phyloP scores from a whole-genome alignment of 2,113 vertebrate genomes.

The Microcebus tavaratra region DNA sequence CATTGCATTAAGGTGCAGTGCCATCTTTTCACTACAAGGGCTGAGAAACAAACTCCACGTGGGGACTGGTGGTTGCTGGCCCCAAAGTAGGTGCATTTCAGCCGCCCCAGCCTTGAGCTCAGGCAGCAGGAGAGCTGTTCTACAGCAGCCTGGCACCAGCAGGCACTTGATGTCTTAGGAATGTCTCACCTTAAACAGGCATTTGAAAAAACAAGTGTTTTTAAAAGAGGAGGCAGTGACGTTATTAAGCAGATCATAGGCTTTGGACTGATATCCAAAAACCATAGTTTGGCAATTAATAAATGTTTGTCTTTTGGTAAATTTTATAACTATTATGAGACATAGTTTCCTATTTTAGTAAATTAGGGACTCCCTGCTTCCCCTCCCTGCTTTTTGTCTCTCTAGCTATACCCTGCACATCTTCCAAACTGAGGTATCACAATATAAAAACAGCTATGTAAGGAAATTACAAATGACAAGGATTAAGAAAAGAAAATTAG shows the following conservation, averaged over 20 bases:
- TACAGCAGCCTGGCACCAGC: background rate
- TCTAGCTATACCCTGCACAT: background rate
- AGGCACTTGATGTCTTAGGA: no score
- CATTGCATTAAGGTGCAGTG: background rate
- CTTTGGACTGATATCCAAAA: background rate
- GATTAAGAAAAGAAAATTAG: background rate
- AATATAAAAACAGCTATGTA: background rate
- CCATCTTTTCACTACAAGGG: background rate
- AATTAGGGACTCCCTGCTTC: background rate
- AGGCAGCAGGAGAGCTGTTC: no score
- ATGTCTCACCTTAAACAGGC: background rate
- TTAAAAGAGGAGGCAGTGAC: background rate
- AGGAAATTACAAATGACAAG: background rate
- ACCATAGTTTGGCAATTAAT: background rate
- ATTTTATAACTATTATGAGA: background rate
- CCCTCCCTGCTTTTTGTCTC: background rate
- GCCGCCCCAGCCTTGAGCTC: background rate
- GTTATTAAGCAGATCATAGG: no score
- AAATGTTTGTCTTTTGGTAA: background rate
- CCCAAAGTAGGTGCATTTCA: no score
- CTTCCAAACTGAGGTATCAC: background rate
- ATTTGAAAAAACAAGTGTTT: background rate
- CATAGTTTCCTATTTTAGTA: background rate
- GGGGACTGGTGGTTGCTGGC: fast-evolving
- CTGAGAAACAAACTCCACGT: background rate